Evolutionary conservation across 1,140 invertebrate species (phyloP).

Genomic region (Polypedilum pembai): DNA sequence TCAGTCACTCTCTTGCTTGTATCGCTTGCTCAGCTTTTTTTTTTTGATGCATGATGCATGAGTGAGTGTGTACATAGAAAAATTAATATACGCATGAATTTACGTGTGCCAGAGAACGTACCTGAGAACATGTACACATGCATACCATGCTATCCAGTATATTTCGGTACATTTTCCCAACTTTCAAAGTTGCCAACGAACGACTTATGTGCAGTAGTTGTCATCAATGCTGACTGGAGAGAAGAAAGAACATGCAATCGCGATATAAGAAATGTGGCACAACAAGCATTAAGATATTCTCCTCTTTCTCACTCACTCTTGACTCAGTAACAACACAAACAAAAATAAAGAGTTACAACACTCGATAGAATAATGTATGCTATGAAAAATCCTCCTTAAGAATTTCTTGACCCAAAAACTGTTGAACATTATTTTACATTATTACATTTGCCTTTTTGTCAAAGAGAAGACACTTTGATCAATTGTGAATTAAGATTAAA

Average conservation of each 20-base stretch:
- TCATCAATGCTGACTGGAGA: background rate
- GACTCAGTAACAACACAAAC: background rate
- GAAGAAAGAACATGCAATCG: background rate
- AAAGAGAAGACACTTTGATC: too few relatives aligned
- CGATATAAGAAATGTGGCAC: conserved; percentile 11
- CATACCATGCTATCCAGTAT: background rate
- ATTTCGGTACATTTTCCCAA: background rate
- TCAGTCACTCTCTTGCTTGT: background rate
- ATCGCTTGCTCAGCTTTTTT: too few relatives aligned
- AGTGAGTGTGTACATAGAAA: background rate
- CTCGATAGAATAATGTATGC: background rate
- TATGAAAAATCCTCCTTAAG: conserved; percentile 15
- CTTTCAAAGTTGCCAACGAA: background rate
- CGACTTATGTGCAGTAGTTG: background rate
- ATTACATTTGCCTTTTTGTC: too few relatives aligned
- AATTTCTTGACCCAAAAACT: conserved; percentile 24
- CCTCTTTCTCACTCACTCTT: background rate
- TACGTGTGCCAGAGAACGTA: background rate
- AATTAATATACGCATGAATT: background rate
- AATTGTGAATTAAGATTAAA: too few relatives aligned
- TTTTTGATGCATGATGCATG: too few relatives aligned
- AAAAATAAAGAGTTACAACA: background rate
- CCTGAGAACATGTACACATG: conserved; percentile 4
- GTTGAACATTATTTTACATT: too few relatives aligned
- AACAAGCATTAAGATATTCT: conserved; percentile 2